These are phyloP conservation scores for Atrichornis clamosus DNA, from an alignment of 2,113 vertebrate species.

Conservation along the genomic window DNA sequence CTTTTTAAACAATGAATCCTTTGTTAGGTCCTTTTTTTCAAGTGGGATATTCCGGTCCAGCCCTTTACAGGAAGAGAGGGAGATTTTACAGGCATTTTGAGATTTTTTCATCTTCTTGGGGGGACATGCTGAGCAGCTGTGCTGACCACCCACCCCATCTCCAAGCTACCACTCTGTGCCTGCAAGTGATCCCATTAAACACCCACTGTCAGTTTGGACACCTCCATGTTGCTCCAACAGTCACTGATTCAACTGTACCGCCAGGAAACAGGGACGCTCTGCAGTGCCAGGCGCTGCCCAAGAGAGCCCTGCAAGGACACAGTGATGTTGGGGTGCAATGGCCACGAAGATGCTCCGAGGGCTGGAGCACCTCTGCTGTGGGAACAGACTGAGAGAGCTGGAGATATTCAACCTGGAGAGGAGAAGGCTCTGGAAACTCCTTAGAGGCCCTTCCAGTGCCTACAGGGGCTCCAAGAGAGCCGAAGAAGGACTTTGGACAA, in stretches of 20 bases:
- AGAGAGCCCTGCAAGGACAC: not conserved
- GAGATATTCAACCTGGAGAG: not conserved
- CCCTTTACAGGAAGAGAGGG: not conserved
- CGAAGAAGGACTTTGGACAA: not conserved
- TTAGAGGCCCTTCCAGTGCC: not conserved
- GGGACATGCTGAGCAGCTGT: not conserved
- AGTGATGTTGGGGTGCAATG: too few relatives aligned
- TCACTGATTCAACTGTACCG: fast-evolving
- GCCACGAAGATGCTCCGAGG: not conserved
- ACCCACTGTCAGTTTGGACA: not conserved
- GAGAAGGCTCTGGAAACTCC: not conserved
- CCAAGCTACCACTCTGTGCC: not conserved
- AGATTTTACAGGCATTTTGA: not conserved
- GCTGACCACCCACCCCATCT: not conserved
- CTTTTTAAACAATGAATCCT: not conserved
- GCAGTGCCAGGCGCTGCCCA: not conserved
- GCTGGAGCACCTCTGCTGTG: not conserved
- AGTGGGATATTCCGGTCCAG: not conserved
- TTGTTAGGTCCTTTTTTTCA: not conserved
- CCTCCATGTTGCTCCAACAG: not conserved
- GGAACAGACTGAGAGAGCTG: not conserved
- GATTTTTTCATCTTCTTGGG: not conserved
- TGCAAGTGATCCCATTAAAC: too few relatives aligned
- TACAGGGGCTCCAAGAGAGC: not conserved
- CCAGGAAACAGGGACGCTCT: not conserved